phyloP scores from a whole-genome alignment of 1,140 invertebrate species.

The Sitodiplosis mosellana region DNA sequence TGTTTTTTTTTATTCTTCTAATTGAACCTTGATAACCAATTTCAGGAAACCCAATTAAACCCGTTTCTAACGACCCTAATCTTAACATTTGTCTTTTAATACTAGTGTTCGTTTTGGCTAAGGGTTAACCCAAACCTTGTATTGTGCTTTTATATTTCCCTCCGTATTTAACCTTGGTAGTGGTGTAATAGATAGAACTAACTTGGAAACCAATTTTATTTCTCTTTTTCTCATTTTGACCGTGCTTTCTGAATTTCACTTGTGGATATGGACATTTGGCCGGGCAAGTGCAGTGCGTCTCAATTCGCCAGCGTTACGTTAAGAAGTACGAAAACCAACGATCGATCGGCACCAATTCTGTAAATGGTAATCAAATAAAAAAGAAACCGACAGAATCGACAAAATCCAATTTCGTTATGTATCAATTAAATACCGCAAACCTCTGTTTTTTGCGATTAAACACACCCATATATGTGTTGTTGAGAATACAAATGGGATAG shows the following conservation, averaged over 20 bases:
- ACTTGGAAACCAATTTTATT: conserved; percentile 2
- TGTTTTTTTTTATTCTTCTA: conserved; percentile 1
- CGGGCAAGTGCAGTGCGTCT: conserved; percentile 42
- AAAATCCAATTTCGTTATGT: no score
- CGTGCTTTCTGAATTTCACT: background rate
- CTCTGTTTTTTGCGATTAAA: no score
- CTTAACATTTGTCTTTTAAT: no score
- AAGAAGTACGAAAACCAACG: conserved; percentile 67
- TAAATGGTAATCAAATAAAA: conserved; percentile 20
- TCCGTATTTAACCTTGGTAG: conserved; percentile 12
- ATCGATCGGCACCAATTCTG: conserved; percentile 59
- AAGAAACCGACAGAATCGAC: no score
- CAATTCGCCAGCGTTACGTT: conserved; percentile 72
- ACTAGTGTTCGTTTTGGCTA: no score
- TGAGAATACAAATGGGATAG: no score
- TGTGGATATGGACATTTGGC: background rate
- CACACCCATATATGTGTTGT: no score
- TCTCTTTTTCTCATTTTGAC: conserved; percentile 1
- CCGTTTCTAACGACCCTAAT: no score
- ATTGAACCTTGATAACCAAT: no score
- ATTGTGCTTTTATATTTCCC: conserved; percentile 6
- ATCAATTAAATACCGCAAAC: no score
- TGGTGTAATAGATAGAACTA: conserved; percentile 3
- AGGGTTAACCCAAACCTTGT: no score
- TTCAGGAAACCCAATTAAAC: no score